Evolutionary conservation across 1,140 invertebrate genomes (phyloP).

Genomic region (Hermatobates lingyangjiaoensis): DNA sequence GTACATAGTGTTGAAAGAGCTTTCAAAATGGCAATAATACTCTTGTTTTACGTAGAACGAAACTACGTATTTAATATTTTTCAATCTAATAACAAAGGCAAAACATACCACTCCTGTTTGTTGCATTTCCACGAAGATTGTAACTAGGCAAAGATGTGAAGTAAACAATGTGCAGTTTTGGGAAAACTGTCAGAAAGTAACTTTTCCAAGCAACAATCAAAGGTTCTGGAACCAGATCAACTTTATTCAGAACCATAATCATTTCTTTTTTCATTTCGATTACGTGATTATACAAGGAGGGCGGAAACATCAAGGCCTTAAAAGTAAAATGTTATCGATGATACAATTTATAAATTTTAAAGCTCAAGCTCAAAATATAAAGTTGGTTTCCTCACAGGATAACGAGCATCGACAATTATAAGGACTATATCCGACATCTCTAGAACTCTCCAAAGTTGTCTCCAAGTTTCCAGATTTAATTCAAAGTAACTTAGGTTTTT

Average conservation of each 20-base stretch:
- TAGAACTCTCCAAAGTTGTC: constrained; percentile 77
- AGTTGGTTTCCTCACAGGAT: constrained; percentile 37
- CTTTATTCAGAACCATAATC: constrained; percentile 80
- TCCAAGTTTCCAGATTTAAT: constrained; percentile 81
- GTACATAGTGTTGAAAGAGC: neutral
- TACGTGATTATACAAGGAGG: constrained; percentile 66
- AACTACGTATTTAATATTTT: too few relatives aligned
- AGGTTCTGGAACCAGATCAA: constrained; percentile 64
- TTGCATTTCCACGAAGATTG: constrained; percentile 37
- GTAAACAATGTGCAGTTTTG: constrained; percentile 51
- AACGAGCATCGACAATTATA: constrained; percentile 68
- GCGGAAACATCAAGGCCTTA: constrained; percentile 66
- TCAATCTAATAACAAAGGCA: too few relatives aligned
- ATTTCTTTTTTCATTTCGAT: constrained; percentile 57
- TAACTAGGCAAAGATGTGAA: constrained; percentile 70
- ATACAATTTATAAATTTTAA: neutral
- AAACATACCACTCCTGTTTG: constrained; percentile 29
- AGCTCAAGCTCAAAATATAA: neutral
- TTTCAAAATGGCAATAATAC: neutral
- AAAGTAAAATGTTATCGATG: constrained; percentile 16
- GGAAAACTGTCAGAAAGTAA: constrained; percentile 55
- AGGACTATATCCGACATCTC: constrained; percentile 79
- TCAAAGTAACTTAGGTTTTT: constrained; percentile 56
- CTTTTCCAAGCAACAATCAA: constrained; percentile 75
- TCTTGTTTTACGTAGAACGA: neutral